These are phyloP conservation scores for Pungitius pungitius DNA, from an alignment of 2,113 vertebrate species.

Conservation along the genomic window DNA sequence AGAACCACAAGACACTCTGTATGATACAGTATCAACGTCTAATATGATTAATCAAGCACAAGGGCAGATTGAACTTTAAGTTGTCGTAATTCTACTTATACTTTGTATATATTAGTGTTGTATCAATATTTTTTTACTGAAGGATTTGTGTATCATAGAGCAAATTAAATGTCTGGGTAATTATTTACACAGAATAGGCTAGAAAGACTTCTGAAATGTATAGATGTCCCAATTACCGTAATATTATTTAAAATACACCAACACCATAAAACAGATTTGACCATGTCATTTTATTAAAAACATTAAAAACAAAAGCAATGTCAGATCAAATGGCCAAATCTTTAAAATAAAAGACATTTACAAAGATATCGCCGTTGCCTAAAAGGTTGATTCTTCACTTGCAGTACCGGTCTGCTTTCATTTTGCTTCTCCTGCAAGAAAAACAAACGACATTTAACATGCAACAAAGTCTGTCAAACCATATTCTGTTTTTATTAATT, in stretches of 20 bases:
- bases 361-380: not conserved
- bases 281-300: conserved; percentile 62
- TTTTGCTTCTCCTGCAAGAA: conserved; percentile 89
- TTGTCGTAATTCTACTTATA: not conserved
- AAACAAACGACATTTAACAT: conserved; percentile 4
- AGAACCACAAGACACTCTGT: not conserved
- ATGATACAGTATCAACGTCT: not conserved
- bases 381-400: conserved; percentile 80
- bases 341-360: conserved; percentile 28
- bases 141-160: not conserved
- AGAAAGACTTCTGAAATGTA: conserved; percentile 1
- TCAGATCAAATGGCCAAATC: conserved; percentile 1
- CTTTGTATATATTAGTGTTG: not conserved
- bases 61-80: not conserved
- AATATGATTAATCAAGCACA: not conserved
- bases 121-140: not conserved
- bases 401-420: conserved; percentile 98
- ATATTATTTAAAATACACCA: conserved; percentile 3
- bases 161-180: not conserved
- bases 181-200: conserved; percentile 17
- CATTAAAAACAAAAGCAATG: conserved; percentile 16
- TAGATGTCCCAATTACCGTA: not conserved
- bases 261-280: not conserved
- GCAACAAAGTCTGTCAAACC: not conserved
- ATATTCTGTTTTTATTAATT: not conserved